Evolutionary conservation across 2,797 vertebrate species (phyloP).

Genomic region (Kryptopterus vitreolus): DNA sequence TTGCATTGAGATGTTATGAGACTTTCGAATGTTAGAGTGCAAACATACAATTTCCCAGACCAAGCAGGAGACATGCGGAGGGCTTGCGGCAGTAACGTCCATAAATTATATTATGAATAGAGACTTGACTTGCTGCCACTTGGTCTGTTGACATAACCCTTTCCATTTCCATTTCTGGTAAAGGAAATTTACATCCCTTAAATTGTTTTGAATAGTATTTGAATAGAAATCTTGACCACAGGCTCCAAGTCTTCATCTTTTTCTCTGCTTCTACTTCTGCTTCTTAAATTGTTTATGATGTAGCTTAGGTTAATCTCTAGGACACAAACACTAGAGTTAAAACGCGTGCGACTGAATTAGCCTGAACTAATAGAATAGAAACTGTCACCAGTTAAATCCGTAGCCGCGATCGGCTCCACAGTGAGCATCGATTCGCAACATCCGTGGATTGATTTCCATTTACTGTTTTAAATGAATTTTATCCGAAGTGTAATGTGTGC

Average conservation of each 20-base stretch:
- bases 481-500: neutral
- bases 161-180: neutral
- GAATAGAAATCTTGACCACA: constrained; percentile 24
- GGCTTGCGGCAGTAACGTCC: neutral
- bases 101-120: neutral
- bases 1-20: neutral
- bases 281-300: neutral
- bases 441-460: neutral
- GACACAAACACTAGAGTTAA: neutral
- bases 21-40: constrained; percentile 11
- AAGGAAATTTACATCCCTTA: constrained; percentile 17
- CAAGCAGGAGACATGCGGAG: constrained; percentile 17
- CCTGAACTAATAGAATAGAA: neutral
- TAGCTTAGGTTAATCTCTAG: constrained; percentile 20
- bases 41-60: constrained; percentile 1
- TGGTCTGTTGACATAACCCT: neutral
- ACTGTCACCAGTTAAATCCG: neutral
- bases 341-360: constrained; percentile 25
- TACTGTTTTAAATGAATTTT: neutral
- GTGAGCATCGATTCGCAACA: neutral
- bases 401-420: neutral
- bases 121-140: neutral
- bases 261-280: no score
- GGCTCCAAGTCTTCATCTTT: neutral
- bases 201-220: constrained; percentile 17